Conservation (phyloP, 2,888 invertebrate genomes). For the Anthophora plumipes region DNA sequence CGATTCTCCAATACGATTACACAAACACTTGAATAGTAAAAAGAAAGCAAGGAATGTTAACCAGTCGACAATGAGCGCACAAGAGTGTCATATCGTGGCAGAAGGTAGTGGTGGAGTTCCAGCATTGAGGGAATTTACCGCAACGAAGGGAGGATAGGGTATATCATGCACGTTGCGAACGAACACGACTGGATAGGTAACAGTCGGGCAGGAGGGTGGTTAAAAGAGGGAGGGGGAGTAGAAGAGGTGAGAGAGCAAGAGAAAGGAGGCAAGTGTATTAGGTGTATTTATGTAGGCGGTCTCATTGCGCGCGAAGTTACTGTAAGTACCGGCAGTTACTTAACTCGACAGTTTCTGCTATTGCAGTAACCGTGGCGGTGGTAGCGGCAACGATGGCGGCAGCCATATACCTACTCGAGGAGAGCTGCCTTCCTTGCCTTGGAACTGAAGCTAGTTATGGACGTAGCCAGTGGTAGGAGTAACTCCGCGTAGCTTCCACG, state of each 20-base stretch:
- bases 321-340: slow-evolving; percentile 83
- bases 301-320: slow-evolving; percentile 83
- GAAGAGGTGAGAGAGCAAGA: slow-evolving; percentile 26
- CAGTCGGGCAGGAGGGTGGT: slow-evolving; percentile 29
- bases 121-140: slow-evolving; percentile 60
- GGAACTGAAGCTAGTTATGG: slow-evolving; percentile 73
- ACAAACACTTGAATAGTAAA: neutral
- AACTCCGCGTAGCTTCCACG: slow-evolving; percentile 63
- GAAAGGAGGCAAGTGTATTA: slow-evolving; percentile 74
- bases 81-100: slow-evolving; percentile 59
- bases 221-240: neutral
- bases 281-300: slow-evolving; percentile 82
- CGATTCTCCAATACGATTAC: neutral
- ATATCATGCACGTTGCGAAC: slow-evolving; percentile 59
- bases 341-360: slow-evolving; percentile 82
- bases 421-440: slow-evolving; percentile 67
- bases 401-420: slow-evolving; percentile 65
- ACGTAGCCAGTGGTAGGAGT: slow-evolving; percentile 54
- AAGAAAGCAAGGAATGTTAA: slow-evolving; percentile 13
- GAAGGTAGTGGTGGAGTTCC: slow-evolving; percentile 47
- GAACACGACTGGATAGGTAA: slow-evolving; percentile 46
- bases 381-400: slow-evolving; percentile 55
- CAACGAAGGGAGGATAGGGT: slow-evolving; percentile 53
- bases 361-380: slow-evolving; percentile 71
- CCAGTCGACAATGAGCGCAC: slow-evolving; percentile 40